phyloP scores from a whole-genome alignment of 2,888 invertebrate species.

The Cryptophagus acutangulus region DNA sequence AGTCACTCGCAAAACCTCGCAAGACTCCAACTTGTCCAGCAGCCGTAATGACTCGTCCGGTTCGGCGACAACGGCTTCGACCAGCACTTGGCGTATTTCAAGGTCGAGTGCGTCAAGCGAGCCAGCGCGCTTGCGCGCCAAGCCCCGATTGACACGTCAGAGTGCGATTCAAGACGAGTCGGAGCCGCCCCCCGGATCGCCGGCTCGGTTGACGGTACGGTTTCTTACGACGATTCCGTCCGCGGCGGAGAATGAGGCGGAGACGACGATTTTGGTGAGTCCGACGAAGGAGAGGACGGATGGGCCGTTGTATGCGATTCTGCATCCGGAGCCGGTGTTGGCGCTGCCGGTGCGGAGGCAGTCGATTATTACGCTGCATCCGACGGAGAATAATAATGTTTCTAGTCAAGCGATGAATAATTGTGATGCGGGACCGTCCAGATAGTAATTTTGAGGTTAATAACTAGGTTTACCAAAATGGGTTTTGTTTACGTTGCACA shows the following conservation, averaged over 20 bases:
- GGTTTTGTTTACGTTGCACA: no score
- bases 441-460: conserved; percentile 31
- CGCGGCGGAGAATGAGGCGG: conserved; percentile 57
- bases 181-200: conserved; percentile 60
- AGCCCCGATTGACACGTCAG: conserved; percentile 75
- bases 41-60: conserved; percentile 89
- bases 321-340: conserved; percentile 40
- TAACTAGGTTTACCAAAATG: conserved; percentile 13
- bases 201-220: conserved; percentile 50
- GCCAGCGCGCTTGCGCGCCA: conserved; percentile 50
- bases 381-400: conserved; percentile 23
- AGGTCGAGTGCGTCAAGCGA: conserved; percentile 72
- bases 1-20: conserved; percentile 85
- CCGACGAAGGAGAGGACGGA: conserved; percentile 42
- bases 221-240: conserved; percentile 70
- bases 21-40: conserved; percentile 86
- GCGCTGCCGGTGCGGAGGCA: conserved; percentile 40
- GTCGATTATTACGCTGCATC: conserved; percentile 47
- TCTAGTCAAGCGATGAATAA: conserved; percentile 32
- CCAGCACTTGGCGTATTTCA: conserved; percentile 84
- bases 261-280: conserved; percentile 38
- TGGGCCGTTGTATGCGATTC: conserved; percentile 45
- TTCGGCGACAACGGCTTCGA: conserved; percentile 82
- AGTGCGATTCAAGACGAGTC: conserved; percentile 71
- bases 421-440: conserved; percentile 31